phyloP scores from a whole-genome alignment of 2,797 vertebrate genomes.

The Peromyscus attwateri region DNA sequence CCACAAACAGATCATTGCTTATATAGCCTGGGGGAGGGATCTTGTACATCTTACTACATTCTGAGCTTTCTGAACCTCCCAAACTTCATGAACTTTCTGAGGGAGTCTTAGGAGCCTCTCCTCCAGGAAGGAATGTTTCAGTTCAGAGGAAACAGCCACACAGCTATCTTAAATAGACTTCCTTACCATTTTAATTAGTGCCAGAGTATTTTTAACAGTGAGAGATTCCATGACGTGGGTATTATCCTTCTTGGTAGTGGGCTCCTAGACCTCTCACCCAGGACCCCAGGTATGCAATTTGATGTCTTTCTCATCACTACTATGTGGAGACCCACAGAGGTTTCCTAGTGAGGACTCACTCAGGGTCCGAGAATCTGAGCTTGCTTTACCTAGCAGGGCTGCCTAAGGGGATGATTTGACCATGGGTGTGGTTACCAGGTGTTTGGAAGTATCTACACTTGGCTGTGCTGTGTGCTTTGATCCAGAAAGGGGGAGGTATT shows the following conservation, averaged over 20 bases:
- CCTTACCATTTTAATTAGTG: background rate
- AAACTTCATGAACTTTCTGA: background rate
- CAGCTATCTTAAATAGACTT: background rate
- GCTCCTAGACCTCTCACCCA: background rate
- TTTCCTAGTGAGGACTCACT: no score
- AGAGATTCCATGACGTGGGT: background rate
- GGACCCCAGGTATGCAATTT: background rate
- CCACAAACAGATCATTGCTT: background rate
- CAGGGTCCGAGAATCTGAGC: no score
- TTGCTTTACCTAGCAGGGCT: no score
- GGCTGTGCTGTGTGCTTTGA: no score
- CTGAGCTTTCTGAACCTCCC: background rate
- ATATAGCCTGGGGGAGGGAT: background rate
- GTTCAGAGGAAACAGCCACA: background rate
- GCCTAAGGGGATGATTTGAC: no score
- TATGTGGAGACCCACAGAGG: no score
- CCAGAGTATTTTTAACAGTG: background rate
- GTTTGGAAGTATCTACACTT: no score
- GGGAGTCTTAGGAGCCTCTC: background rate
- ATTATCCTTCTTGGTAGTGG: background rate
- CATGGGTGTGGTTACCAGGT: no score
- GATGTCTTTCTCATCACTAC: background rate
- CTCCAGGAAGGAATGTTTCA: background rate
- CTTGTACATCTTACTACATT: background rate
- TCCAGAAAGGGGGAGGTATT: no score